These are phyloP conservation scores for Anguilla megastoma DNA, from an alignment of 2,797 vertebrate genomes.

Conservation along the genomic window DNA sequence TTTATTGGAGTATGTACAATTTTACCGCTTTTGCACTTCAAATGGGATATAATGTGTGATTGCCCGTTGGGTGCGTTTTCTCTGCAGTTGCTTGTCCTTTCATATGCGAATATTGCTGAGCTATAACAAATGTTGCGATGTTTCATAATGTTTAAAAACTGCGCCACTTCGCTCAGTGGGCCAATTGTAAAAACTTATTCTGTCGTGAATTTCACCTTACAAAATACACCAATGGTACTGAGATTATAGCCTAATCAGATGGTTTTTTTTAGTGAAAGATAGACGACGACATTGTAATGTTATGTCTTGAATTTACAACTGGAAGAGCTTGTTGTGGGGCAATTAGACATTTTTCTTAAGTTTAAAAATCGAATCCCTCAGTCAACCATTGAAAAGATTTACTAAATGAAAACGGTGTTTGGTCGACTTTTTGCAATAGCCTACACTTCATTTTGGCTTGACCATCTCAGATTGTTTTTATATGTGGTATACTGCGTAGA, in stretches of 20 bases:
- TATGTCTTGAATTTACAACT: neutral
- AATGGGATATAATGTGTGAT: neutral
- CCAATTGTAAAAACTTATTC: neutral
- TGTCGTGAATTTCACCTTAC: neutral
- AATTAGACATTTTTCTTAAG: neutral
- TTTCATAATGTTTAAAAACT: neutral
- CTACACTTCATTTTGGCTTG: no score
- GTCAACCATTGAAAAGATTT: no score
- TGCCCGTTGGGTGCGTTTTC: neutral
- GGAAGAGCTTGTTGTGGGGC: neutral
- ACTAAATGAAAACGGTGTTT: no score
- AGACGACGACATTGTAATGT: neutral
- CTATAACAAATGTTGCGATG: neutral
- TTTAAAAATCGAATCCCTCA: neutral
- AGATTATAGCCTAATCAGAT: no score
- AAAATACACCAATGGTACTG: neutral
- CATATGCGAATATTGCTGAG: neutral
- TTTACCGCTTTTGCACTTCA: neutral
- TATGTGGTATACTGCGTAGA: no score
- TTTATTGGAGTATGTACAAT: neutral
- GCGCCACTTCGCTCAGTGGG: neutral
- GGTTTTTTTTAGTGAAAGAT: no score
- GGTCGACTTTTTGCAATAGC: no score
- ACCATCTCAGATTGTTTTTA: no score
- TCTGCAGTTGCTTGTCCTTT: neutral